Evolutionary conservation across 2,888 invertebrate genomes (phyloP), one percentile per base, ranked within the genome.

Genomic region (Microdon myrmicae): DNA sequence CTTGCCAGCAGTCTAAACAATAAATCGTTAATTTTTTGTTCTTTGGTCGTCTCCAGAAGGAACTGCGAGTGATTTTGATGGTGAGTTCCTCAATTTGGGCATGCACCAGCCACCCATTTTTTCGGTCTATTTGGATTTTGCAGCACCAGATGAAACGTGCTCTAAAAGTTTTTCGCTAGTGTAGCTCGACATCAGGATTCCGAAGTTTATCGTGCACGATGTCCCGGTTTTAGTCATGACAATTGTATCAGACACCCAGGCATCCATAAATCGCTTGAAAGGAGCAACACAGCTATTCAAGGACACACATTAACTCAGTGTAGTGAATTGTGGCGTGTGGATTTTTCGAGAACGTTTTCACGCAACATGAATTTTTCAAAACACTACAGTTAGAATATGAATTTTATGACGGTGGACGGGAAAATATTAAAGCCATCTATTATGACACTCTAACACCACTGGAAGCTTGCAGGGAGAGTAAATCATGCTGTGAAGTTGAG

Each of bases 381-480:
- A 8, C 3, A 28, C 9, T 28, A 41, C 9, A 14, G 28, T 13
- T 55, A 38, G 38, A 60, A 48, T 48, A 55, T 60, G 48, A 60
- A 48, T 47, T 43, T 32, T 20, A 35, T 38, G 14, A 9, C 20
- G 10, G 25, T 32, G 25, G n/a, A 13, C 9, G 5, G 19, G 20
- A 51, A 61, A 51, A 49, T 25, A 51, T 58, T 38, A 47, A 64
- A 64, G 35, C 56, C 58, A 64, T 64, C 58, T 64, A 53, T 64
- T 64, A 64, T 64, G 51, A 48, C 39, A 41, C 58, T 34, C 53
- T 34, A 58, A 43, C 31, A 58, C 41, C 32, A 29, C 4, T 6
- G 14, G n/a, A 38, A 34, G 14, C 10, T 26, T 38, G 56, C 32
- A 58, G 43, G 34, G 41, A 38, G 51, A 51, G 51, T 58, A 58